Base-by-base conservation (phyloP, 2,888 invertebrate genomes). In the Bruchidius siliquastri region DNA sequence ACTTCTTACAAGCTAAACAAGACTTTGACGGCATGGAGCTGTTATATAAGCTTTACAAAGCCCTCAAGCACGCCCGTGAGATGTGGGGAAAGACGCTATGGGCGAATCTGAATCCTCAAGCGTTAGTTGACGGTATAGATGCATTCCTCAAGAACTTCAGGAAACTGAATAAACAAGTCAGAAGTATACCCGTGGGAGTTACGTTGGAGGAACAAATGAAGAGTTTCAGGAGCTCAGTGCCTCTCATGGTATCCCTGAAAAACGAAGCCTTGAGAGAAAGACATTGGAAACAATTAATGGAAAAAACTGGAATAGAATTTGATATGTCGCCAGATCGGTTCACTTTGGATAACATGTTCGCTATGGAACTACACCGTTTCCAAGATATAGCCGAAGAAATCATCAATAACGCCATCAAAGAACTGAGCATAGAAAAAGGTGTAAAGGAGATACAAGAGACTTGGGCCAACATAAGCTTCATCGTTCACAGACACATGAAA, bases 271-370 rank as follows among this genome's bases (percentile, higher is more conserved):
- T 98, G 85, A 88, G 96, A 13, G 94, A 95, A 79, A 89, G 97
- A 18, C 97, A 98, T 86, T 98, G 97, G 97, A 90, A 91, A 79
- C 91, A 94, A 80, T 88, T 97, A 70, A 97, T 97, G 97, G 87
- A 87, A 0, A 95, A 94, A 86, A 97, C 97, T 20, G 93, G 93
- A 84, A 87, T 92, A 81, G 88, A 90, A 76, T 97, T 97, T 84
- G 96, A 97, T 82, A 96, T 97, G 93, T 90, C 94, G 0, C 92
- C 95, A 0, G 93, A 95, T 22, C 90, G 83, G 22, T 97, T 97
- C 81, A 97, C 96, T 0, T 87, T 97, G 75, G 95, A 95, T 75
- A 96, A 96, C 83, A 94, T 97, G 92, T 97, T 97, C 84, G 91
- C 93, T 0, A 97, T 97, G 97, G 94, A 97, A 82, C 87, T 97